Evolutionary conservation across 1,140 invertebrate genomes (phyloP).

Genomic region (Sitophilus oryzae): DNA sequence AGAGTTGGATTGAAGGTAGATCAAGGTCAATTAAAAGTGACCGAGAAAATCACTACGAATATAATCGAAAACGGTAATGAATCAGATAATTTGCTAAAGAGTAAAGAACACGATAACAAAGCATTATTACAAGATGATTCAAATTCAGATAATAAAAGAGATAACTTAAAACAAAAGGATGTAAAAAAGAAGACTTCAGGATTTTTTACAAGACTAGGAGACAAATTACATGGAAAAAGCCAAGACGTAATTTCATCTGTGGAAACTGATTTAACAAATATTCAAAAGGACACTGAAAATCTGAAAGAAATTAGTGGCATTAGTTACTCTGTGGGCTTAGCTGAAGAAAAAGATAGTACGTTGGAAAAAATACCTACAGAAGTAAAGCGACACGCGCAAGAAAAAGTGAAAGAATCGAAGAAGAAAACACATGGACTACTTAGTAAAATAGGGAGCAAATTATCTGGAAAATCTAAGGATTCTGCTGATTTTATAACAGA

Average conservation of each 20-base stretch:
- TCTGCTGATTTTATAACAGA: background rate
- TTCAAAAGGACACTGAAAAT: background rate
- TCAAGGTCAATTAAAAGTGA: background rate
- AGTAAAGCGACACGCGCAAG: too few species aligned
- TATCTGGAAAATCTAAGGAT: conserved; percentile 2
- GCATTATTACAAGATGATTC: too few species aligned
- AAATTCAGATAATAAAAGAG: too few species aligned
- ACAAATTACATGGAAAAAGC: conserved; percentile 18
- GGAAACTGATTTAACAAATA: background rate
- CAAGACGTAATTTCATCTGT: conserved; percentile 17
- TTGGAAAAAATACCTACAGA: too few species aligned
- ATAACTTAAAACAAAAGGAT: conserved; percentile 1
- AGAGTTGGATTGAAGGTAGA: background rate
- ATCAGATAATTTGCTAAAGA: too few species aligned
- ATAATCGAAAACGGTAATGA: too few species aligned
- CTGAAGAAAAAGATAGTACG: too few species aligned
- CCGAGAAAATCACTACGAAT: background rate
- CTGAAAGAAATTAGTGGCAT: background rate
- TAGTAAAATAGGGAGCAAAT: background rate
- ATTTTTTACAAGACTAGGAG: conserved; percentile 21
- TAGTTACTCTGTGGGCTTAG: too few species aligned
- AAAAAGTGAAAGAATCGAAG: conserved; percentile 6
- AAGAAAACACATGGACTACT: background rate
- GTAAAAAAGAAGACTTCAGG: conserved; percentile 15
- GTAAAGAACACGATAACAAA: too few species aligned